Base-by-base conservation (phyloP, 2,888 invertebrate species). In the Dasypogon diadema region DNA sequence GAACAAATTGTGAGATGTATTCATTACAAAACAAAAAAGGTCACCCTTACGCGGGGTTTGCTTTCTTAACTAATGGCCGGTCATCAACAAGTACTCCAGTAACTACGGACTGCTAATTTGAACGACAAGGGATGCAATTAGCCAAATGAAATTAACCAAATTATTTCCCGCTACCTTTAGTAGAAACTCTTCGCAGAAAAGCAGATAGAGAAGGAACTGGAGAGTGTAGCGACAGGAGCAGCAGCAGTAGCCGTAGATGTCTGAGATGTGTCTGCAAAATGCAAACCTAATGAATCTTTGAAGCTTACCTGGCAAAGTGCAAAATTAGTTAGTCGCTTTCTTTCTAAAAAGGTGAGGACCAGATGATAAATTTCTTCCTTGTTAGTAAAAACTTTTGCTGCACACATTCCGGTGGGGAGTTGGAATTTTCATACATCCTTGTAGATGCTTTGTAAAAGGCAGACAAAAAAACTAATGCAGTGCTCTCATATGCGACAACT, bases 121-220 rank as follows among this genome's bases (percentile, higher is more conserved):
- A 48, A 65, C 75, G 63, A 75, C 75, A 75, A 75, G 75, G 75
- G 65, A 65, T 65, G 75, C 75, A 75, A 75, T 75, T 75, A 75
- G 75, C 60, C 58, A 75, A 75, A 75, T 75, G 65, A 65, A 75
- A 75, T 75, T 75, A 75, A 65, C 65, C 37, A 56, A 75, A 75
- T 65, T 65, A 65, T 63, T 75, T 75, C 65, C 51, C 51, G 51
- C 18, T 51, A 18, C 51, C 18, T 51, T 51, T 12, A 51, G 18
- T 16, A 51, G 16, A 3, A 21, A 5, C 2, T 16, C 12, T 51
- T 51, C 12, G 3, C 16, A 21, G 51, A 16, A 6, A 21, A 51
- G 51, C 6, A 1, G 51, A 51, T 16, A 16, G 3, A 3, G 14
- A 8, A 8, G 51, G 12, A 48, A 48, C 4, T 10, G 8, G 2